Percentiles rank a stretch among this genome's conserved stretches.
phyloP scores from a whole-genome alignment of 1,140 invertebrate genomes.

The Aphelenchoides besseyi region DNA sequence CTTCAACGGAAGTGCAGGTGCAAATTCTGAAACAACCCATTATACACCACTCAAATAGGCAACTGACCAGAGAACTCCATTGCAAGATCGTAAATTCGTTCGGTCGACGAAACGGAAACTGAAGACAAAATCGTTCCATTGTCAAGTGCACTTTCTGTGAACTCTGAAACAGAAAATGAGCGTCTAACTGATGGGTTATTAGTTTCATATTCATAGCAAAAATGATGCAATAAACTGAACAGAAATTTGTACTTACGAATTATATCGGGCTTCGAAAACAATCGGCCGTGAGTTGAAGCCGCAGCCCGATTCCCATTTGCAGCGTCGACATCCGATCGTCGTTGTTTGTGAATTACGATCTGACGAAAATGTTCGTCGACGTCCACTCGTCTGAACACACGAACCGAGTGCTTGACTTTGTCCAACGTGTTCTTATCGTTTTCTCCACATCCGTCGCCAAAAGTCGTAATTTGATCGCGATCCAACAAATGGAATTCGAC shows the following conservation, averaged over 20 bases:
- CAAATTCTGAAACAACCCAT: conserved; percentile 1
- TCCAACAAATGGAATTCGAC: conserved; percentile 41
- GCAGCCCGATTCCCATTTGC: conserved; percentile 1
- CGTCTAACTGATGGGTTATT: too few relatives aligned
- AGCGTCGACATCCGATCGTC: neutral
- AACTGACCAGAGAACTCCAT: conserved; percentile 45
- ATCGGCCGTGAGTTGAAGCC: neutral
- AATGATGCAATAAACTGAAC: too few relatives aligned
- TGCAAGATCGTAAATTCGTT: conserved; percentile 37
- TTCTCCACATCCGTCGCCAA: neutral
- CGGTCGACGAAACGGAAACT: conserved; percentile 32
- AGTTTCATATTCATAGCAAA: neutral
- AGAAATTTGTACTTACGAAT: conserved; percentile 6
- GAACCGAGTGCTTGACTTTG: conserved; percentile 5
- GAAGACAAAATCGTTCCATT: conserved; percentile 24
- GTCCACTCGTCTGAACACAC: conserved; percentile 30
- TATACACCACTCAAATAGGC: neutral
- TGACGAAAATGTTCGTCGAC: conserved; percentile 46
- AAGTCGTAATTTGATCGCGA: neutral
- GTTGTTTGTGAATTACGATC: conserved; percentile 34
- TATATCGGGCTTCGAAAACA: neutral
- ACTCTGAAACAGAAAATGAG: neutral
- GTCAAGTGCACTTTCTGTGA: neutral
- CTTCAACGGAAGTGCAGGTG: neutral
- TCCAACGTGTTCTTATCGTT: neutral